These are phyloP conservation scores for Heterotis niloticus DNA, from an alignment of 2,113 vertebrate genomes.

Conservation along the genomic window DNA sequence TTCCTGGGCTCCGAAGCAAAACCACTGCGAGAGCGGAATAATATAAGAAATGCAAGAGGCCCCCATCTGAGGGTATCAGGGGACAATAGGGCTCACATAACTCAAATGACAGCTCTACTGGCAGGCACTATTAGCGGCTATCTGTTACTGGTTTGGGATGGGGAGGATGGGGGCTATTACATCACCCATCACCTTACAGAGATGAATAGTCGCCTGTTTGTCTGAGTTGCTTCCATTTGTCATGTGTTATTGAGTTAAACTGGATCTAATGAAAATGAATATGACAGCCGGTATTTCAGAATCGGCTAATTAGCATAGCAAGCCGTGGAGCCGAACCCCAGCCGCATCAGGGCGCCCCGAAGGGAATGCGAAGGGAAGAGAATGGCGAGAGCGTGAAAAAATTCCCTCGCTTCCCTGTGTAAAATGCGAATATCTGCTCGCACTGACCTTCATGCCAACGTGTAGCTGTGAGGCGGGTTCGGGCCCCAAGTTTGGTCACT, in stretches of 20 bases:
- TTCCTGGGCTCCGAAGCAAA: neutral
- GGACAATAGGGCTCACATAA: constrained; percentile 18
- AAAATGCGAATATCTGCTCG: no score
- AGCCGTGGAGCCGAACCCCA: no score
- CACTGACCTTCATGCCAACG: no score
- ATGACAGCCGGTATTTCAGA: constrained; percentile 31
- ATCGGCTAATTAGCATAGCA: neutral
- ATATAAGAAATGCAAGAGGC: neutral
- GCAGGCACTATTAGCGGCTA: constrained; percentile 27
- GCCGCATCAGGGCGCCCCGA: no score
- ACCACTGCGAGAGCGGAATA: neutral
- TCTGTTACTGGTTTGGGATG: constrained; percentile 32
- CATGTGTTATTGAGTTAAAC: constrained; percentile 23
- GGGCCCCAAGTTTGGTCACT: no score
- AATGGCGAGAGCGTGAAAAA: constrained; percentile 21
- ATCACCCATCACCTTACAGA: constrained; percentile 21
- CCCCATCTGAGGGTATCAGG: neutral
- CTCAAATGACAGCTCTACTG: constrained; percentile 16
- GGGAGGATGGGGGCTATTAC: constrained; percentile 22
- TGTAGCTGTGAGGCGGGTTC: no score
- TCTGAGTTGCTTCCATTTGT: constrained; percentile 46
- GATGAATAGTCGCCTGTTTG: constrained; percentile 28
- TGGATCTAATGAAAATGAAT: constrained; percentile 53
- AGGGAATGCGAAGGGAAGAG: no score
- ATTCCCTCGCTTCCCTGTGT: constrained; percentile 12